Evolutionary conservation across 2,797 vertebrate genomes (phyloP), one percentile per base, ranked within the genome.

Genomic region (Phoxinus dragarum): DNA sequence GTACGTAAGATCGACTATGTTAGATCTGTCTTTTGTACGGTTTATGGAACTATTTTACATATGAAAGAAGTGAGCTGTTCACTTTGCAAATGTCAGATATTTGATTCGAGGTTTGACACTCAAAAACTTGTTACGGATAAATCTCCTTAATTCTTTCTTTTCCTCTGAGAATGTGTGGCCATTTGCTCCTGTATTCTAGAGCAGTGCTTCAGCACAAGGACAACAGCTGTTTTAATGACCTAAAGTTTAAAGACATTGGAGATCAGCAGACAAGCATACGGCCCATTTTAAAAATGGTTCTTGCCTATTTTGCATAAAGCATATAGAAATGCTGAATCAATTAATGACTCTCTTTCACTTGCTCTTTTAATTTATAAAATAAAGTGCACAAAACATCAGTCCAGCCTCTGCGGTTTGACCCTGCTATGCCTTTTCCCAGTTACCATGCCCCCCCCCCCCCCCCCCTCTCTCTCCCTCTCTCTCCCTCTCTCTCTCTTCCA

Each of bases 331-430:
- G 0, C 47, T 6, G 4, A 74, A 74, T 3, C 2, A 7, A 34
- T 52, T 12, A 36, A 74, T 52, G 9, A 34, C n/a, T 31, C n/a
- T 81, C 19, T 74, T 44, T 14, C 54, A 73, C 19, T 4, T 40
- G 9, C 14, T 64, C 27, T 82, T 74, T 19, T 74, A 74, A 75
- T 82, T 36, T 74, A 74, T 36, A 64, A 74, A 82, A 74, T 36
- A 21, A 61, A 74, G 40, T 71, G 72, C 76, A 34, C 31, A 12
- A 36, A 21, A 67, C 52, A 76, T 75, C 61, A 54, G 47, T 31
- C 56, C 40, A 49, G 49, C 31, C 59, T 56, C 5, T 75, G 56
- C 8, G 1, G 69, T 74, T 74, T 74, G 69, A 82, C 74, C 74
- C 64, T 64, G 42, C 56, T n/a, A 42, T 49, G 31, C 27, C 52